Evolutionary conservation across 2,113 vertebrate genomes (phyloP).

Genomic region (Microcebus lehilahytsara): DNA sequence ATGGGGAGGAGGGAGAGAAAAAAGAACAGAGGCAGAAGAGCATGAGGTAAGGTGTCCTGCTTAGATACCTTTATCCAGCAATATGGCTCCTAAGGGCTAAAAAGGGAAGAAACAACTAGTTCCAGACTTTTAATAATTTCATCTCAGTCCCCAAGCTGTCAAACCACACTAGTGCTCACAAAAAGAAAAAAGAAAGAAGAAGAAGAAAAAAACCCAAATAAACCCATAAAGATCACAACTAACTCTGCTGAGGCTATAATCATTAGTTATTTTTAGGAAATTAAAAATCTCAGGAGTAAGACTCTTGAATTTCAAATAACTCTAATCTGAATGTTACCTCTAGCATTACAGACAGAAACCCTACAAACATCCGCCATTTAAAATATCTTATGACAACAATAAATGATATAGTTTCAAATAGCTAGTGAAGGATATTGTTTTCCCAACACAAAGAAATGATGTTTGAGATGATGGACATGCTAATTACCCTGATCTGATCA

Average conservation of each 20-base stretch:
- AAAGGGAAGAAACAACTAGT: neutral
- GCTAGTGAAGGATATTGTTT: too few relatives aligned
- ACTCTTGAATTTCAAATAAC: neutral
- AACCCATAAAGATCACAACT: neutral
- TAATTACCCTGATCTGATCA: too few relatives aligned
- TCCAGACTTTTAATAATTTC: neutral
- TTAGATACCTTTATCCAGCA: neutral
- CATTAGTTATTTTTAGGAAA: neutral
- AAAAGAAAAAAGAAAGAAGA: neutral
- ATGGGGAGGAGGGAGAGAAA: neutral
- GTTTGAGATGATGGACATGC: too few relatives aligned
- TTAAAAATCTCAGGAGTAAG: neutral
- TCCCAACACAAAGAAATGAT: too few relatives aligned
- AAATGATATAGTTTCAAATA: too few relatives aligned
- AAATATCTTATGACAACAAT: neutral
- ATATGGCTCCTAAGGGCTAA: neutral
- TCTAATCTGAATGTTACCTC: conserved; percentile 14
- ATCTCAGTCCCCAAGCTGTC: neutral
- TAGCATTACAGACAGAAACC: neutral
- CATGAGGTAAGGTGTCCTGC: neutral
- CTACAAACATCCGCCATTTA: neutral
- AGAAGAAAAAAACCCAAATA: neutral
- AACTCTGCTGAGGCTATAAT: neutral
- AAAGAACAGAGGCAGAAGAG: neutral
- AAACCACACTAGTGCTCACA: neutral